Evolutionary conservation across 23 tunicate genomes (phyloP).

Genomic region (Halocynthia roretzi): DNA sequence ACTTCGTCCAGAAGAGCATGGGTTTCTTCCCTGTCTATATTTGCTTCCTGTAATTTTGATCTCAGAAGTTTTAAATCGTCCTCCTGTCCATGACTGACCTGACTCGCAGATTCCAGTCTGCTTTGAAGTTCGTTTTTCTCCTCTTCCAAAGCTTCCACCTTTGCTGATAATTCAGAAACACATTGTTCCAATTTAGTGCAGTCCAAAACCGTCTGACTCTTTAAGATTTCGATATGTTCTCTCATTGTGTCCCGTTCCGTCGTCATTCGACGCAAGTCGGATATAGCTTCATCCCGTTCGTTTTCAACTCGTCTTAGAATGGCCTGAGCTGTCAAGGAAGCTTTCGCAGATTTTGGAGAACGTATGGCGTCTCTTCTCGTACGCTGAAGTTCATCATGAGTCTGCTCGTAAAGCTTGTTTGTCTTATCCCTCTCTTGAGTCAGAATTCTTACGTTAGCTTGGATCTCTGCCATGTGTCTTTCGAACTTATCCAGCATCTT

Average conservation of each 20-base stretch:
- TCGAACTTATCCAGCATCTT: conserved; percentile 83
- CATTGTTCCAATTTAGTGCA: conserved; percentile 66
- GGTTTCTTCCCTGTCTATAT: conserved; percentile 49
- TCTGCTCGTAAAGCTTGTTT: conserved; percentile 72
- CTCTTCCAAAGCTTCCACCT: conserved; percentile 50
- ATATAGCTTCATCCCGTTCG: conserved; percentile 65
- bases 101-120: conserved; percentile 63
- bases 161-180: conserved; percentile 46
- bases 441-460: conserved; percentile 75
- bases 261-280: conserved; percentile 83
- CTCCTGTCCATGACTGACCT: conserved; percentile 55
- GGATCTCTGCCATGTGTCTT: conserved; percentile 88
- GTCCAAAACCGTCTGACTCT: conserved; percentile 67
- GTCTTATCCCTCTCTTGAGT: conserved; percentile 86
- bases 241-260: conserved; percentile 82
- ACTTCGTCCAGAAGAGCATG: conserved; percentile 61
- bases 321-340: conserved; percentile 93
- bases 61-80: conserved; percentile 81
- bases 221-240: conserved; percentile 59
- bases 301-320: conserved; percentile 80
- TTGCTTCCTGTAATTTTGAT: conserved; percentile 45
- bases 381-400: conserved; percentile 82
- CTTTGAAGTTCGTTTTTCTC: conserved; percentile 64
- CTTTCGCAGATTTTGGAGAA: conserved; percentile 84
- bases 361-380: conserved; percentile 65